Percentiles rank a stretch among this genome's conserved stretches.
These are phyloP conservation scores for Epicauta chinensis DNA, from an alignment of 1,140 invertebrate genomes.

Conservation along the genomic window DNA sequence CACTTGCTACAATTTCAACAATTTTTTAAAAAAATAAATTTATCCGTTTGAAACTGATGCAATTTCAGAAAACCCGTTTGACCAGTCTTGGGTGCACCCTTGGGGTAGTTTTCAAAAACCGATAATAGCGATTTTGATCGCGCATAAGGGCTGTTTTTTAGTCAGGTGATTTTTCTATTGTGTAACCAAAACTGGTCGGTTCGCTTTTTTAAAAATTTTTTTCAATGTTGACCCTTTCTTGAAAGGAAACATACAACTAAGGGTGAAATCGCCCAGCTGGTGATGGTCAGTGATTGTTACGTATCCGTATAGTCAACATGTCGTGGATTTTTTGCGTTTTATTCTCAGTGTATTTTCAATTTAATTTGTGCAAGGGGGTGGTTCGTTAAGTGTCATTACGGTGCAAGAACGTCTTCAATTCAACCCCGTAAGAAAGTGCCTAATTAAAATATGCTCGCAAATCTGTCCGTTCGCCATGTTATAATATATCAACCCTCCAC, in stretches of 20 bases:
- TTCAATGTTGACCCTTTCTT: slow-evolving; percentile 32
- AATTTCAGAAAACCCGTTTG: slow-evolving; percentile 35
- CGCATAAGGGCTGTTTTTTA: not conserved
- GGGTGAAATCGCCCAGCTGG: slow-evolving; percentile 5
- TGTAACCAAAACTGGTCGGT: too few species aligned
- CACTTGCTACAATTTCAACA: slow-evolving; percentile 27
- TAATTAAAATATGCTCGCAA: too few species aligned
- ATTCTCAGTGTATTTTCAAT: not conserved
- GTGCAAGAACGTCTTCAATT: too few species aligned
- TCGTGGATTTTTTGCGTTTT: not conserved
- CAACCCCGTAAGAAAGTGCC: too few species aligned
- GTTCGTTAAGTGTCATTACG: too few species aligned
- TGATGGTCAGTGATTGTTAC: slow-evolving; percentile 8
- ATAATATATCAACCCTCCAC: too few species aligned
- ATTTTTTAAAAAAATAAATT: not conserved
- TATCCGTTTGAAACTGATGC: too few species aligned
- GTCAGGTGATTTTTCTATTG: too few species aligned
- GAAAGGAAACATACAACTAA: slow-evolving; percentile 1
- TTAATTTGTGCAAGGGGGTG: not conserved
- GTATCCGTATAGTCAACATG: slow-evolving; percentile 8
- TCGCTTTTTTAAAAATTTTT: too few species aligned
- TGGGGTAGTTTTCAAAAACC: not conserved
- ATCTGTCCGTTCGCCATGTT: too few species aligned
- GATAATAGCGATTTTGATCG: slow-evolving; percentile 10
- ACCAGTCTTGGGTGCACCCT: slow-evolving; percentile 28